Conservation (phyloP, 2,797 vertebrate species). For the Pachyuromys duprasi region DNA sequence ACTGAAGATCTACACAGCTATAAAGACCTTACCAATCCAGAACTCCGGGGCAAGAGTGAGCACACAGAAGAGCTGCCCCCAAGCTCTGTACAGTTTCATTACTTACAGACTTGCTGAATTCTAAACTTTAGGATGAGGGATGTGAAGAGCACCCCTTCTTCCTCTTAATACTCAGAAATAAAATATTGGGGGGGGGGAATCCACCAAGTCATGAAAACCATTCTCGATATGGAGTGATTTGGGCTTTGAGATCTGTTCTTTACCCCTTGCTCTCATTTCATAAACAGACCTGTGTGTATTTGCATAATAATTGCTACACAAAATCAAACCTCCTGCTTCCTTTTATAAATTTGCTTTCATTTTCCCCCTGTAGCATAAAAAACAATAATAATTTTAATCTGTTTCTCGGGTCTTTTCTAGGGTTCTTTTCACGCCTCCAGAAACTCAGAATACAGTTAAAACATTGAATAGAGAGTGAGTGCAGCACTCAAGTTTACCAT, state of each 20-base stretch:
- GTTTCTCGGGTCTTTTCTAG: conserved; percentile 38
- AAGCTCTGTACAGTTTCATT: not conserved
- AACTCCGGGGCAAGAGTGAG: not conserved
- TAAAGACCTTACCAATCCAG: not conserved
- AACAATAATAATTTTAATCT: conserved; percentile 43
- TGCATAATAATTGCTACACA: conserved; percentile 78
- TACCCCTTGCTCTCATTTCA: conserved; percentile 59
- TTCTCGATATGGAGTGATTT: not conserved
- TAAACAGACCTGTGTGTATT: conserved; percentile 71
- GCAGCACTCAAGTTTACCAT: not conserved
- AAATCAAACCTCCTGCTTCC: conserved; percentile 37
- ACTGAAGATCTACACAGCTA: not conserved
- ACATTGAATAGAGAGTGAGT: not conserved
- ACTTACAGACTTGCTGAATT: not conserved
- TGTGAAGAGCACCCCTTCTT: not conserved
- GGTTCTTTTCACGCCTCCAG: conserved; percentile 5
- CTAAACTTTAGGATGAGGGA: not conserved
- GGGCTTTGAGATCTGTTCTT: conserved; percentile 59
- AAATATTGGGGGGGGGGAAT: conserved; percentile 41
- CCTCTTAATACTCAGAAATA: not conserved
- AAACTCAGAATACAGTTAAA: conserved; percentile 19
- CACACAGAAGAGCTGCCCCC: not conserved
- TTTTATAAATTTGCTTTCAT: conserved; percentile 56
- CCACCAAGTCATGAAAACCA: not conserved
- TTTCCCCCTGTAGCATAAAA: conserved; percentile 1